These are phyloP conservation scores for Dendrolimus pini DNA, from an alignment of 2,888 invertebrate species.

Conservation along the genomic window DNA sequence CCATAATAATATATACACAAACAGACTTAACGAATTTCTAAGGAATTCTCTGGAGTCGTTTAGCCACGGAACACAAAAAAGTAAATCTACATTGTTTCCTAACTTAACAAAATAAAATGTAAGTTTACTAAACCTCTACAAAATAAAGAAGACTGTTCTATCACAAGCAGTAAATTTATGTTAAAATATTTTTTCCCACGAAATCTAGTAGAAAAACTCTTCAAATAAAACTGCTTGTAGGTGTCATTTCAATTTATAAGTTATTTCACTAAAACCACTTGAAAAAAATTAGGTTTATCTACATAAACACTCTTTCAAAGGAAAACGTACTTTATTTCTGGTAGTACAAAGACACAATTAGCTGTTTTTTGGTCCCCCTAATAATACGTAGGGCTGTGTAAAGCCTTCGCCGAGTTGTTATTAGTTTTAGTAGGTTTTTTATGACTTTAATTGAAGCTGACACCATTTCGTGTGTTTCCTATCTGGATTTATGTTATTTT, in stretches of 20 bases:
- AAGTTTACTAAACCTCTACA: too few relatives aligned
- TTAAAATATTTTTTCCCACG: not conserved
- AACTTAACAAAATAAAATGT: too few relatives aligned
- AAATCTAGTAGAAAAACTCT: not conserved
- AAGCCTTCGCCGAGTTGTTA: slow-evolving; percentile 21
- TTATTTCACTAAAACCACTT: not conserved
- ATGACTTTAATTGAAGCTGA: slow-evolving; percentile 33
- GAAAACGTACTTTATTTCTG: not conserved
- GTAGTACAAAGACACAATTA: not conserved
- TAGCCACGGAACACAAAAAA: too few relatives aligned
- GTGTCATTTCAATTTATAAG: not conserved
- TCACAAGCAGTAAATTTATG: not conserved
- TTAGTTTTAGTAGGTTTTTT: slow-evolving; percentile 31
- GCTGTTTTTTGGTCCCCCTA: not conserved
- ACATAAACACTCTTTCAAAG: not conserved
- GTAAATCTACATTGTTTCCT: too few relatives aligned
- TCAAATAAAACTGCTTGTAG: not conserved
- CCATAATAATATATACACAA: too few relatives aligned
- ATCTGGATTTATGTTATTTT: not conserved
- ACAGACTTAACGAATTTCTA: too few relatives aligned
- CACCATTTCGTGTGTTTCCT: slow-evolving; percentile 22
- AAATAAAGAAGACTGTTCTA: too few relatives aligned
- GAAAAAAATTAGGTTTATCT: not conserved
- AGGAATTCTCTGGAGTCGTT: too few relatives aligned
- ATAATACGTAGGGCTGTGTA: slow-evolving; percentile 5